Conservation (phyloP, 2,888 invertebrate genomes). For the Drosophila siamana region DNA sequence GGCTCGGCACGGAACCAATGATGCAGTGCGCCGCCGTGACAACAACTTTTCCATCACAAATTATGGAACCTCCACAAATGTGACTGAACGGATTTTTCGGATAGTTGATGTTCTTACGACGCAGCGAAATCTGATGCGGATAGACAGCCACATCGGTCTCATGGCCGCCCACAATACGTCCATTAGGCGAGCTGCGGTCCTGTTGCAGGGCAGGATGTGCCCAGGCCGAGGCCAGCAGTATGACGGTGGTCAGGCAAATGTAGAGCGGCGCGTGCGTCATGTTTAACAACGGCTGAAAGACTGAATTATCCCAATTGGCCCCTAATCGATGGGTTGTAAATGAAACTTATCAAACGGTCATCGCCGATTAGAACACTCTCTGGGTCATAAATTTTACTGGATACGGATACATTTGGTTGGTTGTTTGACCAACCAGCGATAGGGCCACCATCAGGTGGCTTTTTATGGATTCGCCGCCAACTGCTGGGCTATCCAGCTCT, state of each 20-base stretch:
- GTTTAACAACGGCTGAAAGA: conserved; percentile 26
- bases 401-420: conserved; percentile 37
- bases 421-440: conserved; percentile 32
- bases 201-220: conserved; percentile 46
- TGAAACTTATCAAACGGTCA: conserved; percentile 41
- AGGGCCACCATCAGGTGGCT: conserved; percentile 16
- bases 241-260: conserved; percentile 29
- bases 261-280: conserved; percentile 48
- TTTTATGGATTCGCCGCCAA: conserved; percentile 12
- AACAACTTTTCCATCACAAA: conserved; percentile 11
- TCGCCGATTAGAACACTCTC: conserved; percentile 34
- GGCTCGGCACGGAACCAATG: conserved; percentile 46
- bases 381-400: conserved; percentile 43
- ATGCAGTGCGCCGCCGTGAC: conserved; percentile 84
- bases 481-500: conserved; percentile 60
- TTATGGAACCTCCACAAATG: conserved; percentile 80
- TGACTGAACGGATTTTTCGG: conserved; percentile 61
- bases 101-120: conserved; percentile 57
- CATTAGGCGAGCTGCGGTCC: conserved; percentile 35
- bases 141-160: conserved; percentile 61
- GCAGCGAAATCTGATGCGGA: conserved; percentile 79
- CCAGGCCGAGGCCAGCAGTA: background rate
- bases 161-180: conserved; percentile 80
- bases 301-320: conserved; percentile 28
- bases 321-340: conserved; percentile 27